Evolutionary conservation across 1,140 invertebrate species (phyloP).

Genomic region (Camponotus vicinus): DNA sequence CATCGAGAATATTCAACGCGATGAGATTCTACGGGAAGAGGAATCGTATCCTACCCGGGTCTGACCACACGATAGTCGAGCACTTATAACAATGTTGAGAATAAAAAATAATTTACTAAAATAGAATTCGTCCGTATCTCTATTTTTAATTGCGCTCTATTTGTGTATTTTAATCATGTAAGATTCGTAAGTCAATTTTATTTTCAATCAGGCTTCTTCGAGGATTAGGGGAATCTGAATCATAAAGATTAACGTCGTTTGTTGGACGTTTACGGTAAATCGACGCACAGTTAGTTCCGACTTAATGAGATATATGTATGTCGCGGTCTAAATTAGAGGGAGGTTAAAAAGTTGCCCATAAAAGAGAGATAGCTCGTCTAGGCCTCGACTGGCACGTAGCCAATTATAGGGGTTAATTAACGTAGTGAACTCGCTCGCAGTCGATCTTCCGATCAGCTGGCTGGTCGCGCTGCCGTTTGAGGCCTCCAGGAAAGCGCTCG

Average conservation of each 20-base stretch:
- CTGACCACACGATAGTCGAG: no score
- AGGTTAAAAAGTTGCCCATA: slow-evolving; percentile 38
- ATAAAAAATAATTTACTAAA: not conserved
- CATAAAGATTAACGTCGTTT: not conserved
- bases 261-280: not conserved
- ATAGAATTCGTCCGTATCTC: not conserved
- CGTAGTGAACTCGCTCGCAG: slow-evolving; percentile 16
- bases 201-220: not conserved
- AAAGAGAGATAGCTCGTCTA: not conserved
- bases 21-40: not conserved
- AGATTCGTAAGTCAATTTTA: no score
- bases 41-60: not conserved
- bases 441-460: slow-evolving; percentile 53
- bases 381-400: slow-evolving; percentile 37
- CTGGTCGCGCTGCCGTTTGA: not conserved
- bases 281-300: not conserved
- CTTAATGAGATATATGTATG: not conserved
- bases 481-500: slow-evolving; percentile 37
- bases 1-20: slow-evolving; percentile 47
- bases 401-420: slow-evolving; percentile 71
- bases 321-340: slow-evolving; percentile 21
- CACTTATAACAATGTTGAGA: not conserved
- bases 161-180: not conserved
- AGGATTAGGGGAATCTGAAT: not conserved
- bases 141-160: not conserved